Evolutionary conservation across 2,888 invertebrate species (phyloP), one percentile per base, ranked within the genome.

Genomic region (Lasioglossum zephyrum): DNA sequence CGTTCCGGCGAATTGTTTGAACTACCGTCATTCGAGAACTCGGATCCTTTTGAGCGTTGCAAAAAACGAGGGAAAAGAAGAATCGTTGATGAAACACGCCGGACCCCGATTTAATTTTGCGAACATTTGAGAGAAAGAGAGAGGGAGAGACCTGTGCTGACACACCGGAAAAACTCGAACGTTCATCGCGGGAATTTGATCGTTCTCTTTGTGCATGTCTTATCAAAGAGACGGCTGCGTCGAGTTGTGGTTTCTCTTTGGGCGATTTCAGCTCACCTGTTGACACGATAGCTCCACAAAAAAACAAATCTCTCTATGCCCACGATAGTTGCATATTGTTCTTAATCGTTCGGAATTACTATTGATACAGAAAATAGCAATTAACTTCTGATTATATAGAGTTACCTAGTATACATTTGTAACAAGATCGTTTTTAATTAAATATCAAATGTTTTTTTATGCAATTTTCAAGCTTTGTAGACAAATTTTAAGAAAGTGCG

Each of bases 1-100:
- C 77, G 77, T 77, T 39, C 18, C 41, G 18, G 39, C 18, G 63
- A 53, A n/a, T 72, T 78, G 77, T 57, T 78, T 57, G n/a, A 31
- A 26, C 70, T 57, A 31, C 36, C 69, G 39, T n/a, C n/a, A 47
- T 53, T 53, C 22, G 22, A n/a, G 9, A 70, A 70, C 57, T 18
- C 41, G 69, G 49, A 53, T 70, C 9, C 69, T 77, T 70, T 70
- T 47, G 5, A 73, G 22, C 53, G 53, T 22, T 36, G 36, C 13
- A 31, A 49, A 73, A 57, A 22, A 73, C 22, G n/a, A 72, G 39
- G 70, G 0, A 47, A 31, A 72, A 6, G 31, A 26, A 47, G 44
- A 18, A 31, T 72, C n/a, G 44, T 11, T 13, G 47, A 18, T 22
- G 76, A 31, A 47, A 66, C 13, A 22, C 1, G 36, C 11, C 4